Percentiles rank a stretch among this genome's conserved stretches.
Evolutionary conservation across 1,140 invertebrate species (phyloP).

Genomic region (Phymastichus coffea): DNA sequence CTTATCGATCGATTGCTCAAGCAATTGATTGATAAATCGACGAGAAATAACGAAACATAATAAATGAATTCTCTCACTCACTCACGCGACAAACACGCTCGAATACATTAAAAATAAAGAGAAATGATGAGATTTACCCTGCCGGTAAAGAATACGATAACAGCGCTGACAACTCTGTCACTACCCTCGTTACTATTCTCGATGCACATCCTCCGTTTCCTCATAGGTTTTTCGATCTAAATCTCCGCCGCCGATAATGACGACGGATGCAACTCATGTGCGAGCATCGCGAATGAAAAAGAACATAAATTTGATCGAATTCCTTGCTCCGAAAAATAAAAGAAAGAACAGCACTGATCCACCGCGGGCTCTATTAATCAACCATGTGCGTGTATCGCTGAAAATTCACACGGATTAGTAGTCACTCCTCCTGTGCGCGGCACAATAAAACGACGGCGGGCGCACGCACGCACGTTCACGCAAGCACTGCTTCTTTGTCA

Average conservation of each 20-base stretch:
- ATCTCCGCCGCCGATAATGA: background rate
- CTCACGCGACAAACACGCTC: background rate
- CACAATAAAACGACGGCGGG: no score
- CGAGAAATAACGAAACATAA: background rate
- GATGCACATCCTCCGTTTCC: conserved; percentile 15
- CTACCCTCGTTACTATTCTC: conserved; percentile 34
- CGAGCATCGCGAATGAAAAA: no score
- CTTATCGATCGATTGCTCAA: background rate
- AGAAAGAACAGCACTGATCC: background rate
- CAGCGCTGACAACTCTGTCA: conserved; percentile 48
- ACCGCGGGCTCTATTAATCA: background rate
- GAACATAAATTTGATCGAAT: no score
- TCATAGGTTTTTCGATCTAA: background rate
- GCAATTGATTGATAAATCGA: background rate
- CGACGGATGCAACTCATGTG: background rate
- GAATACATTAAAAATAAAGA: background rate
- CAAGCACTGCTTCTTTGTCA: no score
- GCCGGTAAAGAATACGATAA: conserved; percentile 50
- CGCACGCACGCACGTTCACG: no score
- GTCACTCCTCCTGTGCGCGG: no score
- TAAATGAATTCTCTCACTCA: background rate
- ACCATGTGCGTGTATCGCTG: no score
- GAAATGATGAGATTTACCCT: conserved; percentile 44
- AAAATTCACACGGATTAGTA: no score
- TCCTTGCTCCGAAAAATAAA: background rate